Conservation (phyloP, 2,113 vertebrate species). For the Atlantisia rogersi region DNA sequence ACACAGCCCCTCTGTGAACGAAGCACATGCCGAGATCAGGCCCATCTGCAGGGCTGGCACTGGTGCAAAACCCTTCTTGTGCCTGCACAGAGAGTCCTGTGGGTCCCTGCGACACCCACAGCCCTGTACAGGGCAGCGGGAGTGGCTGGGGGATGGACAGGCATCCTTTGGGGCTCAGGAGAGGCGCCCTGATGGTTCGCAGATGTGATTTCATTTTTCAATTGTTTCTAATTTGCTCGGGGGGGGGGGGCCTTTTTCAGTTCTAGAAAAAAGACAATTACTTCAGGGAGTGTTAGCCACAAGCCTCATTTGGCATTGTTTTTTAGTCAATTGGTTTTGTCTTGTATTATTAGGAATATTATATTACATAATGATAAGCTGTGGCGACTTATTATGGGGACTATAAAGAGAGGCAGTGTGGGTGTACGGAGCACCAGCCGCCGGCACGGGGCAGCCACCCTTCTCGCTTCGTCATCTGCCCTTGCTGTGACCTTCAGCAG, state of each 20-base stretch:
- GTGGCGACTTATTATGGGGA: neutral
- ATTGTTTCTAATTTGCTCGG: constrained; percentile 32
- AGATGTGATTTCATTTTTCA: constrained; percentile 51
- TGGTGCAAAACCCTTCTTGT: neutral
- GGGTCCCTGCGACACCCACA: neutral
- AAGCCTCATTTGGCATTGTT: constrained; percentile 38
- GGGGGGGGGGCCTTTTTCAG: neutral
- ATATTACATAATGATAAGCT: constrained; percentile 52
- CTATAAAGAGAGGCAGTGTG: neutral
- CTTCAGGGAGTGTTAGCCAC: constrained; percentile 54
- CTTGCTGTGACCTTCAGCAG: constrained; percentile 18
- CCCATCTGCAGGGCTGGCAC: neutral
- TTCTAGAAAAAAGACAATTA: constrained; percentile 46
- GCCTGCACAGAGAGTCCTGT: rapidly evolving
- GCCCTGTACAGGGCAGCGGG: rapidly evolving
- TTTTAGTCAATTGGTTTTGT: constrained; percentile 47
- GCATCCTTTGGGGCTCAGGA: neutral
- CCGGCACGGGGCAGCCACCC: rapidly evolving
- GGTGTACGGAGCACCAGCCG: neutral
- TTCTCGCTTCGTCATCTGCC: neutral
- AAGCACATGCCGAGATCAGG: rapidly evolving
- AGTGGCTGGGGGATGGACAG: rapidly evolving
- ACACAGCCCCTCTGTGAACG: neutral
- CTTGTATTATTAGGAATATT: constrained; percentile 18
- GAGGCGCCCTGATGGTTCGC: neutral